phyloP scores from a whole-genome alignment of 2,113 vertebrate genomes.

The Ia io region DNA sequence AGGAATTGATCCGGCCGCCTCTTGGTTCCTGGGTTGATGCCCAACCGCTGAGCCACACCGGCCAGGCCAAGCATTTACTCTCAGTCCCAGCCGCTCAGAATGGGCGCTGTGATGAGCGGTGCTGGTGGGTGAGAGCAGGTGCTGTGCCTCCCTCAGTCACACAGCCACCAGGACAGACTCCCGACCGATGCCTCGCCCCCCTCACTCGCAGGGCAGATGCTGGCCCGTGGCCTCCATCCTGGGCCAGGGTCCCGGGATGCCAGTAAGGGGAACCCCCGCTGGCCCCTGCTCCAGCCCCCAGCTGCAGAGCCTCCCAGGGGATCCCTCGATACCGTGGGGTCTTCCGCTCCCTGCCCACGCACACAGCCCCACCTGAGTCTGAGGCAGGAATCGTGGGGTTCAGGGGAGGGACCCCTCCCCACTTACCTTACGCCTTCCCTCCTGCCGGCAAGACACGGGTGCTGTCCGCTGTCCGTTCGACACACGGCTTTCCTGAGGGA shows the following conservation, averaged over 20 bases:
- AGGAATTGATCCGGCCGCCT: no score
- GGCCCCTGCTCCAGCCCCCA: not conserved
- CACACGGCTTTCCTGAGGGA: not conserved
- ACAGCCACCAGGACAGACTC: not conserved
- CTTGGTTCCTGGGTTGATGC: no score
- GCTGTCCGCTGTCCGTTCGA: not conserved
- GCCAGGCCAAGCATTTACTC: fast-evolving
- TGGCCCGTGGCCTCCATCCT: not conserved
- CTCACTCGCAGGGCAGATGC: fast-evolving
- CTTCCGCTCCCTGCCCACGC: not conserved
- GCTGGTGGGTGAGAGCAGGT: fast-evolving
- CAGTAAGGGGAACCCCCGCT: fast-evolving
- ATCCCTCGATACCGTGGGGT: not conserved
- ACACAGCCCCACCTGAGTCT: not conserved
- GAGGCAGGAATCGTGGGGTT: not conserved
- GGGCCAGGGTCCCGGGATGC: not conserved
- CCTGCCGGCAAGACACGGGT: fast-evolving
- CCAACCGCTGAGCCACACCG: no score
- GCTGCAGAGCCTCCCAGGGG: not conserved
- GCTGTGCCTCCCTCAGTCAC: not conserved
- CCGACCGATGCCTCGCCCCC: not conserved
- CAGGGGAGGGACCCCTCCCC: no score
- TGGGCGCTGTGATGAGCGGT: fast-evolving
- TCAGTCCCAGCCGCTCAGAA: no score
- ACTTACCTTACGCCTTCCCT: fast-evolving